phyloP scores from a whole-genome alignment of 2,888 invertebrate genomes.

The Allolobophora icterica region DNA sequence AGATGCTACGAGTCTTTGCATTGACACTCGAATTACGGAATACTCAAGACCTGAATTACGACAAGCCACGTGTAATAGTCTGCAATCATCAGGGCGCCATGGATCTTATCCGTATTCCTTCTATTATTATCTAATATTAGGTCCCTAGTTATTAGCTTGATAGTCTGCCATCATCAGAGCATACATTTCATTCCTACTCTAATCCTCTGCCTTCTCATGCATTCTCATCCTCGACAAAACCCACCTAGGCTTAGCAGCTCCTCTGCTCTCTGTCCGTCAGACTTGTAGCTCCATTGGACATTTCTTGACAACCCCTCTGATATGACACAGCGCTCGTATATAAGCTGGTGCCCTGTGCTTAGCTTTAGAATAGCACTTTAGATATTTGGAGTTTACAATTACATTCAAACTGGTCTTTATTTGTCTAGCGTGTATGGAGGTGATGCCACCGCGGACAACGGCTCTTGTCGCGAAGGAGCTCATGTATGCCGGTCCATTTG shows the following conservation, averaged over 20 bases:
- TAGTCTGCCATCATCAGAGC: too few species aligned
- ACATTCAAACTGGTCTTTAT: background rate
- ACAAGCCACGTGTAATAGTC: conserved; percentile 83
- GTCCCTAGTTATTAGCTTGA: background rate
- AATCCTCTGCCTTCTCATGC: too few species aligned
- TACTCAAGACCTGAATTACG: conserved; percentile 78
- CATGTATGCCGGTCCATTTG: conserved; percentile 85
- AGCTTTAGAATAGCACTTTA: background rate
- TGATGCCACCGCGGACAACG: conserved; percentile 73
- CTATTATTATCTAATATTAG: background rate
- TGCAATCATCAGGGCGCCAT: conserved; percentile 91
- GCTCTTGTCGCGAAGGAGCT: conserved; percentile 86
- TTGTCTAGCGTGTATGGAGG: conserved; percentile 37
- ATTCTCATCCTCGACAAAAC: too few species aligned
- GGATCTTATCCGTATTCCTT: conserved; percentile 80
- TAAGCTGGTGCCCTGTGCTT: too few species aligned
- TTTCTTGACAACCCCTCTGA: too few species aligned
- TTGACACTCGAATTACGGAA: conserved; percentile 74
- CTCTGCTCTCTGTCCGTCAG: too few species aligned
- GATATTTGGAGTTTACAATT: too few species aligned
- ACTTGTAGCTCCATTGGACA: too few species aligned
- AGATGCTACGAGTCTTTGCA: conserved; percentile 37
- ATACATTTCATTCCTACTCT: too few species aligned
- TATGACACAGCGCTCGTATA: background rate
- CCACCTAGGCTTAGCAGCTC: too few species aligned